Base-by-base conservation (phyloP, 2,888 invertebrate genomes). In the Luperina testacea region DNA sequence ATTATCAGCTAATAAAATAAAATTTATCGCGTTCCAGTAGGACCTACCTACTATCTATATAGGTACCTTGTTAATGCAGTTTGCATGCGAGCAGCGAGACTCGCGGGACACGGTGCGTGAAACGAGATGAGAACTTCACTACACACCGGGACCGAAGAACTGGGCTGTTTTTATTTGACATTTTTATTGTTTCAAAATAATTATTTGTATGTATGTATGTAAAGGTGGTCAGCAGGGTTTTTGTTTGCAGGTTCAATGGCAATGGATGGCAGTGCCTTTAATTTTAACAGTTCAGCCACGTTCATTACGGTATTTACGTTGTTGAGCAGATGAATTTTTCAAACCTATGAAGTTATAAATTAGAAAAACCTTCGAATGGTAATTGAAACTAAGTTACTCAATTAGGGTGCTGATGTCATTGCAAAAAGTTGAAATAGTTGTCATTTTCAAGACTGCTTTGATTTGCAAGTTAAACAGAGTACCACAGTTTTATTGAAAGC, bases 91-190 rank as follows among this genome's bases (percentile, higher is more conserved):
- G 86, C 87, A 72, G 75, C 72, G 75, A 78, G 51, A 64, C 71
- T 72, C 88, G 83, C 72, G 76, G 69, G 70, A 82, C 80, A 84
- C 86, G 80, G 79, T 84, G 88, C 88, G 89, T 89, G 86, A 89
- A 89, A 88, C 88, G 72, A 86, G 83, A 87, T 71, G 80, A 80
- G 72, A 81, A 83, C 76, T 86, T 84, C 38, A 32, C 42, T 87
- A 87, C 87, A 88, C 81, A 17, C 32, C n/a, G 65, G 84, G 75
- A 27, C 76, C 2, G 9, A 69, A 73, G 63, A 75, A 75, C 0
- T 42, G 17, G 72, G 1, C 59, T 13, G 13, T n/a, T 20, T 64
- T 53, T 51, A 57, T 64, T 70, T 20, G 53, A 11, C 53, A n/a
- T 53, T 79, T 80, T 61, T 42, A 63, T 42, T 51, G 61, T 42